These are phyloP conservation scores for Eptatretus atami DNA, from an alignment of 2,797 vertebrate genomes.

Conservation along the genomic window DNA sequence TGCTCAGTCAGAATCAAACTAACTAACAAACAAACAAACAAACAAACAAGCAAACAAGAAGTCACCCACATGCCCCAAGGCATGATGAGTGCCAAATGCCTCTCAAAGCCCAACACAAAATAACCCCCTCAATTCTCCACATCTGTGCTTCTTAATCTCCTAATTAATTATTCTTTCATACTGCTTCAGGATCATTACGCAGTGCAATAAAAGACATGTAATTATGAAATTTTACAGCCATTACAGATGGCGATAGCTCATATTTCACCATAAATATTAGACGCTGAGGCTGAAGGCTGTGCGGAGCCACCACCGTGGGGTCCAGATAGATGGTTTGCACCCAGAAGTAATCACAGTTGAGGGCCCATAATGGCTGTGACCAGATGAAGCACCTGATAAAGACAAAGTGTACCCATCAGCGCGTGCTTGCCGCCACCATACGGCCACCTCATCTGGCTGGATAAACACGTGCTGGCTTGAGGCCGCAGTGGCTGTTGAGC, in stretches of 20 bases:
- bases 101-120: not conserved
- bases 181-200: conserved; percentile 99
- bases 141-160: conserved; percentile 20
- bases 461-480: conserved; percentile 1
- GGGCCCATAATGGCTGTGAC: conserved; percentile 64
- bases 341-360: conserved; percentile 71
- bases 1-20: too few species aligned
- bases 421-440: conserved; percentile 1
- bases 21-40: too few species aligned
- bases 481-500: not conserved
- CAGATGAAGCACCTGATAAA: conserved; percentile 85
- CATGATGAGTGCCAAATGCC: not conserved
- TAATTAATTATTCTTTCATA: conserved; percentile 99
- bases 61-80: not conserved
- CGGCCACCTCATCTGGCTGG: conserved; percentile 4
- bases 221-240: conserved; percentile 99
- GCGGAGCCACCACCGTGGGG: conserved; percentile 10
- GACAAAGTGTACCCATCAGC: conserved; percentile 36
- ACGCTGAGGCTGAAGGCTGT: conserved; percentile 1
- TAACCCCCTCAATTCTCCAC: conserved; percentile 2
- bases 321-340: conserved; percentile 49
- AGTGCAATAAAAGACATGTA: conserved; percentile 99
- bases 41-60: too few species aligned
- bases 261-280: conserved; percentile 76
- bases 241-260: conserved; percentile 98